phyloP scores from a whole-genome alignment of 2,113 vertebrate genomes.

The Camelus dromedarius region DNA sequence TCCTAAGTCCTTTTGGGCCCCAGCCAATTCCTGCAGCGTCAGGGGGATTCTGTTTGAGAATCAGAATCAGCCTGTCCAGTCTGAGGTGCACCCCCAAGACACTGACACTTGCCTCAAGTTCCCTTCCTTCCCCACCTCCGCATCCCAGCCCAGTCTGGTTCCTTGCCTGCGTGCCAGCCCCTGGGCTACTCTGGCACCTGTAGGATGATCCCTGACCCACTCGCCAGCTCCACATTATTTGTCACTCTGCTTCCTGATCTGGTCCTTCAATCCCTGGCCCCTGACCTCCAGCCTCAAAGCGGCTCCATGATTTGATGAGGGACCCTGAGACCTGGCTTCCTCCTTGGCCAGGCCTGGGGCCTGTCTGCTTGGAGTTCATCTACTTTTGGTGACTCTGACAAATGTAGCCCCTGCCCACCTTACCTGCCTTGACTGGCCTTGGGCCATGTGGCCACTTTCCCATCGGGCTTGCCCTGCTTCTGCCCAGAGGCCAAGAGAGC shows the following conservation, averaged over 20 bases:
- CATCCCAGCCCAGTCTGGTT: neutral
- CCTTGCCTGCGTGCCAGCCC: accelerated
- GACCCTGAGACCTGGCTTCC: neutral
- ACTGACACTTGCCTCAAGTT: neutral
- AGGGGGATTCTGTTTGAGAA: neutral
- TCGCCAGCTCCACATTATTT: neutral
- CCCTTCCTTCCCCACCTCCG: neutral
- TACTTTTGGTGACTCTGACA: neutral
- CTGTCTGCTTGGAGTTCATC: neutral
- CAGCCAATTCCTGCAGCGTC: no score
- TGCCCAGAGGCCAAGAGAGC: neutral
- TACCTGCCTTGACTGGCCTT: neutral
- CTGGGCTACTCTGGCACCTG: neutral
- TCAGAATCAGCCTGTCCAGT: neutral
- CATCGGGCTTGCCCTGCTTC: neutral
- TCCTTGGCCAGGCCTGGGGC: neutral
- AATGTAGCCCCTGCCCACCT: neutral
- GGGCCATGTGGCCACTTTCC: neutral
- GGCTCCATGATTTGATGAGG: neutral
- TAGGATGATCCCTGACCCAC: neutral
- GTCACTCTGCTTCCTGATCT: neutral
- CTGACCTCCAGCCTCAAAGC: neutral
- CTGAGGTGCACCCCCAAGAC: neutral
- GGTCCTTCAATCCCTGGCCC: neutral
- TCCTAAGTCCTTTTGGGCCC: neutral